Evolutionary conservation across 2,888 invertebrate species (phyloP), one percentile per base, ranked within the genome.

Genomic region (Selenia dentaria): DNA sequence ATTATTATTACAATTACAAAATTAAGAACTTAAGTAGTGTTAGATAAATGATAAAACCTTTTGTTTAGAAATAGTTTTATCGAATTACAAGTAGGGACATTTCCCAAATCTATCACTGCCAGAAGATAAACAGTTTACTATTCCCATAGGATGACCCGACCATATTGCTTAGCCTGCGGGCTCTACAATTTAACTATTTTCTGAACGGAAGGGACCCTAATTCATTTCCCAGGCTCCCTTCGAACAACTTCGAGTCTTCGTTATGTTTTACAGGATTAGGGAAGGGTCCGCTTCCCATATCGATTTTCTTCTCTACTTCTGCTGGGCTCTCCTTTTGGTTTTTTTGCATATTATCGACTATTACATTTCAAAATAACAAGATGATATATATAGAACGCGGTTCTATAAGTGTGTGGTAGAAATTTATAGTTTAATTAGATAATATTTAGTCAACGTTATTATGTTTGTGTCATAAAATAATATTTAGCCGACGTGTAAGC

Each of bases 401-500:
- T 16, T 2, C 16, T 16, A 16, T 16, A 16, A 16, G 4, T 16
- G 2, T 16, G 16, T 3, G 4, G 16, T n/a, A n/a, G 22, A 22
- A 22, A 22, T 2, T 22, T 22, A 22, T 22, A 22, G 22, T 0
- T 6, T 6, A 8, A 4, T 6, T 22, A 18, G 8, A 22, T 8
- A 8, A 4, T 6, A 8, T 0, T 22, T n/a, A n/a, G n/a, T n/a
- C n/a, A n/a, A n/a, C n/a, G n/a, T 22, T 22, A 6, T 6, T 22
- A 22, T 10, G 14, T 18, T 24, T 27, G 32, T 39, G 49, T 49
- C 40, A 44, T 9, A 36, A 41, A 45, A 14, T 33, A 35, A 35
- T 39, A 39, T 26, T 36, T 10, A 52, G 53, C 36, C 59, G 56
- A 67, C 63, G 63, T 64, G 68, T 67, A 59, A 60, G 52, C 59